Conservation (phyloP, 1,140 invertebrate species). For the Prorops nasuta region DNA sequence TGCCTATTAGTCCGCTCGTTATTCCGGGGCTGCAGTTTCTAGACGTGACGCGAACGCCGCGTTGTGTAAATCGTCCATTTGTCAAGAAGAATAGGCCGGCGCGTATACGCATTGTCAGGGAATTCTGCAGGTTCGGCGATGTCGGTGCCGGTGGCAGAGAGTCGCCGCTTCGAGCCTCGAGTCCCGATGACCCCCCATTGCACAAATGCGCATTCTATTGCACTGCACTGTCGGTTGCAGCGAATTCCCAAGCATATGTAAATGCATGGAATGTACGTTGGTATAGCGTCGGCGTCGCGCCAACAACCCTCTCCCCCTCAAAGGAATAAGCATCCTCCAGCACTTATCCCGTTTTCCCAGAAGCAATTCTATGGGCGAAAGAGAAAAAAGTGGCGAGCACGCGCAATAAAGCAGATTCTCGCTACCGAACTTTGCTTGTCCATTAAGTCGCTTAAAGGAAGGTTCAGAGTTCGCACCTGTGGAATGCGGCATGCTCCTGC, state of each 20-base stretch:
- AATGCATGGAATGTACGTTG: neutral
- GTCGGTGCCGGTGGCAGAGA: neutral
- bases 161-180: neutral
- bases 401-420: too few species aligned
- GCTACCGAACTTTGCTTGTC: neutral
- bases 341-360: neutral
- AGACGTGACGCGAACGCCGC: neutral
- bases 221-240: too few species aligned
- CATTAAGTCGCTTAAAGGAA: neutral
- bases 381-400: too few species aligned
- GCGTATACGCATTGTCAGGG: too few species aligned
- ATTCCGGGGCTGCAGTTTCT: neutral
- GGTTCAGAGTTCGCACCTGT: neutral
- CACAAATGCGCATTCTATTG: too few species aligned
- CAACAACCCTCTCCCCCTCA: neutral
- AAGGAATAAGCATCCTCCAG: neutral
- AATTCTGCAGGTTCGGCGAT: neutral
- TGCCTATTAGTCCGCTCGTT: neutral
- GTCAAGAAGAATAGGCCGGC: conserved; percentile 1
- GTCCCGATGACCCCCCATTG: neutral
- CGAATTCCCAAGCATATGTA: neutral
- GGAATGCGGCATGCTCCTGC: neutral
- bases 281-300: neutral
- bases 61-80: conserved; percentile 1
- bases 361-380: too few species aligned